A percentile compares a stretch with the other conserved stretches of the same genome.
Conservation (phyloP, 1,140 invertebrate genomes). For the Batillaria attramentaria region DNA sequence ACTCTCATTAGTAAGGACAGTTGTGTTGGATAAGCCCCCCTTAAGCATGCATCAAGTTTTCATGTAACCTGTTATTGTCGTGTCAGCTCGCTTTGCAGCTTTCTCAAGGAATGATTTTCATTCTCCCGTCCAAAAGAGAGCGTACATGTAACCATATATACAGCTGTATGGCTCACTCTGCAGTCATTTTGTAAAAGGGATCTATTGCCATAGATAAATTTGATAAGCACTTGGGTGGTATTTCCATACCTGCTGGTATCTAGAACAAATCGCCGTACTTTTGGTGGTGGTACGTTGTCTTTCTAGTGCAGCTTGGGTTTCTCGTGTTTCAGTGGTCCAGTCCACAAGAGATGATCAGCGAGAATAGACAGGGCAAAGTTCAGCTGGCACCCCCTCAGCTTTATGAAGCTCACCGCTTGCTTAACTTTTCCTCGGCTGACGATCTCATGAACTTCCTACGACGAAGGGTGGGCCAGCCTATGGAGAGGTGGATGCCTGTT, state of each 20-base stretch:
- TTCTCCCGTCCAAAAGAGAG: no score
- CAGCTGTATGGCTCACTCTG: no score
- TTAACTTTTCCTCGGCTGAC: constrained; percentile 59
- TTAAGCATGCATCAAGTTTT: no score
- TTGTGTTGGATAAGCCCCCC: no score
- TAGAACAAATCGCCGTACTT: no score
- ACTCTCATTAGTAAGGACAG: no score
- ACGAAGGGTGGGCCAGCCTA: constrained; percentile 60
- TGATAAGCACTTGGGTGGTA: background rate
- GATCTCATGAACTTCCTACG: constrained; percentile 65
- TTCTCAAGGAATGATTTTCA: no score
- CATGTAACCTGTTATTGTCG: no score
- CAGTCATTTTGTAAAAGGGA: background rate
- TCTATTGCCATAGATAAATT: background rate
- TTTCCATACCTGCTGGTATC: no score
- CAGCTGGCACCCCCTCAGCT: constrained; percentile 74
- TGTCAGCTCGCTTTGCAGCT: no score
- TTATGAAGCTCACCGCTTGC: constrained; percentile 72
- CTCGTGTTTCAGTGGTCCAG: constrained; percentile 70
- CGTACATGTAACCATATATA: no score
- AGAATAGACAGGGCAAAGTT: constrained; percentile 56
- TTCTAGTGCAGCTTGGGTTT: no score
- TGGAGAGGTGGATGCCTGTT: constrained; percentile 71
- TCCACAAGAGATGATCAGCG: constrained; percentile 65
- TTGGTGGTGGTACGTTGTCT: constrained; percentile 1